Base-by-base conservation (phyloP, 2,888 invertebrate genomes). In the Caradrina clavipalpis region DNA sequence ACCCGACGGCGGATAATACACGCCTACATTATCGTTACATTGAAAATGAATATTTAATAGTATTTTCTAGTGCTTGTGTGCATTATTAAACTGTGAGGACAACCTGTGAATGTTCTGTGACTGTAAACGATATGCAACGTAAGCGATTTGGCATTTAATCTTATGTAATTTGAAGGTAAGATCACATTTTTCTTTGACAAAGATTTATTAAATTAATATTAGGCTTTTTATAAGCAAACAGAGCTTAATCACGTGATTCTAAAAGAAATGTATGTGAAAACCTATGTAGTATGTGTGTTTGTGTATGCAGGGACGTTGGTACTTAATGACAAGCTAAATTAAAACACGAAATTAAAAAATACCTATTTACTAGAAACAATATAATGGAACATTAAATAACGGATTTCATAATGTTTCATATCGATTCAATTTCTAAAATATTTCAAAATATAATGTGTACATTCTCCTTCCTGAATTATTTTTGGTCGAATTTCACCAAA, bases 1-100 rank as follows among this genome's bases (percentile, higher is more conserved):
- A 72, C 79, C 90, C 91, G 90, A 78, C 89, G 90, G 88, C 88
- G 88, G 81, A 86, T 92, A 89, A 92, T 91, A 94, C 94, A 95
- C 95, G 95, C 95, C 95, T 95, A 94, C 95, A 95, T 95, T 94
- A 95, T 95, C 95, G 91, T 95, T 93, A 95, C 91, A 92, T 90
- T 90, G 87, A 84, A 89, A 88, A 93, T 95, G 92, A 94, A 95
- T 95, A 89, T 93, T 95, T 95, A 91, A 95, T 91, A 87, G 84
- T 89, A 86, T 86, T 89, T 88, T 86, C 82, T 84, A 86, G 90
- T 90, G 87, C 89, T 88, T 90, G 87, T 90, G 89, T 83, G 70
- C 80, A 82, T 83, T 81, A 82, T 83, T 80, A 65, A 76, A 55
- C 55, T 73, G 83, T 84, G 87, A 87, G 71, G 81, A 87, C 83